A percentile compares a stretch with the other conserved stretches of the same genome.
These are phyloP conservation scores for Drosophila melanocephala DNA, from an alignment of 2,888 invertebrate species.

Conservation along the genomic window DNA sequence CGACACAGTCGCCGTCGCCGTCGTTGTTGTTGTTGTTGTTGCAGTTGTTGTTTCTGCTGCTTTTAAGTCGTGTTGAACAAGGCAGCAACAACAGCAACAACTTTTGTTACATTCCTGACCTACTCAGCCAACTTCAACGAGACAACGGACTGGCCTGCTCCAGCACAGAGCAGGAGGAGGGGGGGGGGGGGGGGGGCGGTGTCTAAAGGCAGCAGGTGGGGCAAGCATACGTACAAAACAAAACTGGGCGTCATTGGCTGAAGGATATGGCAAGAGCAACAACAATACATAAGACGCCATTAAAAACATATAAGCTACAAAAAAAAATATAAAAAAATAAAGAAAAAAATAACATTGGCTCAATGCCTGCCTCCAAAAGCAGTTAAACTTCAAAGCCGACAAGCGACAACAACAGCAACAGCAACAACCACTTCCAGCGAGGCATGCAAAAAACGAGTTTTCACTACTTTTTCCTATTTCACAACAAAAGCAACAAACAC, in stretches of 20 bases:
- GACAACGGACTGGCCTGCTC: slow-evolving; percentile 41
- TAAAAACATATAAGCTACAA: slow-evolving; percentile 25
- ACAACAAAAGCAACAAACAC: slow-evolving; percentile 42
- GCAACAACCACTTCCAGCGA: slow-evolving; percentile 26
- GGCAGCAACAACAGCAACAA: slow-evolving; percentile 41
- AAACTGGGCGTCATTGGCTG: slow-evolving; percentile 61
- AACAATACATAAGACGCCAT: slow-evolving; percentile 29
- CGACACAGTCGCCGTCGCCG: slow-evolving; percentile 49
- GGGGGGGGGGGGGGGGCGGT: neutral
- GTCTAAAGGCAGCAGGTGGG: slow-evolving; percentile 12
- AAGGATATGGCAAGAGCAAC: slow-evolving; percentile 64
- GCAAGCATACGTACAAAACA: slow-evolving; percentile 16
- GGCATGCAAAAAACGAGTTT: slow-evolving; percentile 68
- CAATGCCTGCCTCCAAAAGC: slow-evolving; percentile 67
- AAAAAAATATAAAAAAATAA: slow-evolving; percentile 10
- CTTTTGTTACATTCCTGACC: slow-evolving; percentile 74
- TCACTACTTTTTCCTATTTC: slow-evolving; percentile 78
- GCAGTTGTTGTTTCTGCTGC: slow-evolving; percentile 29
- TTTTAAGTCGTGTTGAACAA: slow-evolving; percentile 65
- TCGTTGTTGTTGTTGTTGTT: slow-evolving; percentile 4
- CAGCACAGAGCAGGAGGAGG: neutral
- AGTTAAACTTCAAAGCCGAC: slow-evolving; percentile 75
- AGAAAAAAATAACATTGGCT: slow-evolving; percentile 20
- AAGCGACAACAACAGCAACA: slow-evolving; percentile 29
- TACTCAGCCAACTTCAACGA: slow-evolving; percentile 66